A percentile compares a stretch with the other conserved stretches of the same genome.
phyloP scores from a whole-genome alignment of 53 echinoderm and acorn worm genomes.

The Apostichopus leukothele region DNA sequence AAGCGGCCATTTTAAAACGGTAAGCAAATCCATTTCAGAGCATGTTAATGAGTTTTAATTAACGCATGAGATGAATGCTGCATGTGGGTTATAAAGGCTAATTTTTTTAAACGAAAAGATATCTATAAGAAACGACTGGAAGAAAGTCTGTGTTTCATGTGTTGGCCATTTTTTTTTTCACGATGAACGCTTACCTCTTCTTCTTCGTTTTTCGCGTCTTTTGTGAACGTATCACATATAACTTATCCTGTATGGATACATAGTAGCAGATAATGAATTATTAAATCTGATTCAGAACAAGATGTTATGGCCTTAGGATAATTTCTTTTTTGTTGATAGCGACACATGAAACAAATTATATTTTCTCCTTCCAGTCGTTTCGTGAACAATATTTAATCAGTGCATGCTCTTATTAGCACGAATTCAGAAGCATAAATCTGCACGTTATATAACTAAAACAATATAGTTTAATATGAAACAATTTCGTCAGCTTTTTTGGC shows the following conservation, averaged over 20 bases:
- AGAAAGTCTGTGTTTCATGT: neutral
- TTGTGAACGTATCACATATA: no score
- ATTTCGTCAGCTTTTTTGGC: no score
- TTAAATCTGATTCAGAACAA: no score
- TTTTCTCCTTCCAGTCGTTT: neutral
- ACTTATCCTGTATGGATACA: no score
- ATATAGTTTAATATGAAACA: no score
- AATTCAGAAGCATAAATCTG: neutral
- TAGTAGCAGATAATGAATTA: no score
- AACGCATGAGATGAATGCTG: neutral
- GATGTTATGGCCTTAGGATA: no score
- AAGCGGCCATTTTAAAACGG: constrained; percentile 31
- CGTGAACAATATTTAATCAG: neutral
- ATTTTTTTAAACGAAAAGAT: neutral
- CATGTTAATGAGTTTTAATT: neutral
- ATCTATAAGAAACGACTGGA: neutral
- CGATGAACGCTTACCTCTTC: no score
- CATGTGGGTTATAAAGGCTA: neutral
- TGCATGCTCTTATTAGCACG: neutral
- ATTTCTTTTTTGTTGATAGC: no score
- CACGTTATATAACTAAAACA: no score
- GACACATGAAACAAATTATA: neutral
- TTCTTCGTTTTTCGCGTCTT: no score
- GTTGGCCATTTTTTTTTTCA: neutral
- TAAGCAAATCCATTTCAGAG: neutral